Base-by-base conservation (phyloP, 2,113 vertebrate species). In the Porphyrio hochstetteri region DNA sequence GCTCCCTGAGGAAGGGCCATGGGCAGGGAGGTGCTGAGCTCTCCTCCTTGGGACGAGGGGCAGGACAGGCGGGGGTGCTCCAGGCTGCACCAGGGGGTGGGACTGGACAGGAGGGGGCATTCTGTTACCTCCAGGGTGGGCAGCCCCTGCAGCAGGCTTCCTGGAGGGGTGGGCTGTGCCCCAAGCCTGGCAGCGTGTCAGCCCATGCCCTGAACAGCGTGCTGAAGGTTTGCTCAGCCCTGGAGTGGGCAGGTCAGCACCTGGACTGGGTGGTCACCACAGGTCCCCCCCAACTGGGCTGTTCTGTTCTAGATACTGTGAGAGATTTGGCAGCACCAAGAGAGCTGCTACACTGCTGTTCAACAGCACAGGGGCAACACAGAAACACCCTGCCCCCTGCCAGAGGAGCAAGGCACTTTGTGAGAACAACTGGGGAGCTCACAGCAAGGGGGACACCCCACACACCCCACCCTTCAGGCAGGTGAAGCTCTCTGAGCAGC, bases 241-340 rank as follows among this genome's bases (percentile, higher is more conserved):
- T 77, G 16, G 74, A 17, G 1, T 33, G 27, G 23, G 44, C 46
- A 72, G 69, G 44, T 17, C 44, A 46, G 25, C 65, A 74, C 38
- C 2, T 81, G 55, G 31, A 69, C 25, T 31, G 59, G 8, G 33
- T 16, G 10, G 33, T 9, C 36, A 16, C 1, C 3, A 0, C 18
- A n/a, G 2, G 19, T 16, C 4, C 48, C 24, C 72, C 90, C 16
- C 74, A 84, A 11, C 7, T 27, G 5, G 70, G 81, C 74, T 18
- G 8, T 57, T 76, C 36, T 80, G 2, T 21, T 82, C 60, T 61
- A 77, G 42, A 50, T 29, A 52, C 33, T 19, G n/a, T 31, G 19
- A 55, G 25, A 28, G 74, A 78, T 46, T 80, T 24, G 88, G 70
- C 23, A 4, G 21, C 63, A 94, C 9, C 50, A 77, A 87, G 40